Base-by-base conservation (phyloP, 2,888 invertebrate species). In the Leucophenga maculata region DNA sequence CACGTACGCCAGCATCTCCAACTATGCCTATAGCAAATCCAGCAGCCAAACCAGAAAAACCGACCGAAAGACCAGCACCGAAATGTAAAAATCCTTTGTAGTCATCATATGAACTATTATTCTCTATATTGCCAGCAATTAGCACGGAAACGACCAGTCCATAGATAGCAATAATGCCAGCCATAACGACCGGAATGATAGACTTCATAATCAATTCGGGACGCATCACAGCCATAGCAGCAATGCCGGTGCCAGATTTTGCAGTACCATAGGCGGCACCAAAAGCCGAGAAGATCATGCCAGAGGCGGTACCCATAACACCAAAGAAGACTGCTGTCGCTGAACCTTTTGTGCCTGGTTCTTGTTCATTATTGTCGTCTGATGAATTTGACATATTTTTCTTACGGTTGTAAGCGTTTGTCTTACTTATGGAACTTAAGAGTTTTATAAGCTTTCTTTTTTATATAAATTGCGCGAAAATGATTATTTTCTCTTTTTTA, bases 131-230 rank as follows among this genome's bases (percentile, higher is more conserved):
- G 88, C 98, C 97, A 80, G 98, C 96, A 88, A 99, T 98, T 84
- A 99, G 95, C 81, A 99, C 98, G 86, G 99, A 97, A 82, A 99
- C 98, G 80, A 99, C 99, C 87, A 99, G 92, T 86, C 99, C 99
- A 89, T 99, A 99, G 90, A 99, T 99, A 91, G 98, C 99, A 89
- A 99, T 96, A 89, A 99, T 99, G 97, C 99, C 99, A 89, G 98
- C 97, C 97, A 98, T 98, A 91, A 98, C 97, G 84, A 99, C 99
- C 83, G 99, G 99, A 91, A 99, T 99, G 92, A 99, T 98, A 89
- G 98, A 99, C 91, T 99, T 99, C 99, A 99, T 99, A 90, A 99
- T 99, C 88, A 99, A 93, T 91, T 99, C 99, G 78, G 99, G 99
- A 91, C 99, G 92, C 97, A 99, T 99, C 88, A 99, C 99, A 85